Base-by-base conservation (phyloP, 2,888 invertebrate species). In the Idaea biselata region DNA sequence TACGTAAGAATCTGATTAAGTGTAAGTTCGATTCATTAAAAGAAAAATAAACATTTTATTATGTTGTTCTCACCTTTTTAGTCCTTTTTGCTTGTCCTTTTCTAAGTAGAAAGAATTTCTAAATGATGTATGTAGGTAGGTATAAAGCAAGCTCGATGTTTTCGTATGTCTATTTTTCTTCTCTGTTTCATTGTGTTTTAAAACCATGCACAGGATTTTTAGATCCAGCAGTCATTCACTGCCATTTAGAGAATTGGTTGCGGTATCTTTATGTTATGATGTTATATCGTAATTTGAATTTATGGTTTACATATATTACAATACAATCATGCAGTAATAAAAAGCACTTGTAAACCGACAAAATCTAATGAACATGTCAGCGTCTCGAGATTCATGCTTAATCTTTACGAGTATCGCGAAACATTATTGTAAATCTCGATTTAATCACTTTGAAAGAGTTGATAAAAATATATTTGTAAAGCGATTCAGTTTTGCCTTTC, bases 351-450 rank as follows among this genome's bases (percentile, higher is more conserved):
- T 60, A 63, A 63, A 59, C 54, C 58, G n/a, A 17, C 58, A 54
- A 60, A 58, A 63, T 63, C 58, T 60, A 63, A 63, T 63, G 54
- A 58, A 63, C 58, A 63, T 63, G 63, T 58, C 63, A 58, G 58
- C 32, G 55, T 63, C 60, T 60, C 54, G 58, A 57, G 33, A 60
- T 31, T 62, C 57, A 59, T 54, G 56, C 31, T 53, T 60, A 58
- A 55, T 54, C 60, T 62, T 44, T 53, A 60, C 58, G 58, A 62
- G 60, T 33, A 44, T 44, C 44, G 44, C 44, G 44, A 44, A 44
- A 44, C 44, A 44, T 44, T 14, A 44, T 44, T 44, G 44, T 44
- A 44, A 44, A 44, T 44, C 44, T 44, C 44, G 11, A 44, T 44
- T 44, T 44, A 44, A 44, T 44, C 44, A 18, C 16, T 59, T 53